These are phyloP conservation scores for Poeciliopsis paucimaculata DNA, from an alignment of 2,797 vertebrate genomes.

Conservation along the genomic window DNA sequence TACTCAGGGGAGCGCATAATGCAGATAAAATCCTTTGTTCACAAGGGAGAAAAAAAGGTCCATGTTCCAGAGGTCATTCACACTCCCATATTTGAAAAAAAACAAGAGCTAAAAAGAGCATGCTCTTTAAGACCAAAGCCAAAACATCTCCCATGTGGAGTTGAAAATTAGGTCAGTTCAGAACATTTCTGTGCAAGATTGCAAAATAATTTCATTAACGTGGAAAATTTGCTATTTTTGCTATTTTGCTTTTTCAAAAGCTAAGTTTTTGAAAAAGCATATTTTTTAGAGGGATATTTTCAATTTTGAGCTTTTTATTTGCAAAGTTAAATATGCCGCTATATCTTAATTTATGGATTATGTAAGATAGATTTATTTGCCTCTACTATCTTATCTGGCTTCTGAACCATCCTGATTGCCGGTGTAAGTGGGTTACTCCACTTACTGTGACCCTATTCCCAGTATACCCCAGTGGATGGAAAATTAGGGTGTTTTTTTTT, in stretches of 20 bases:
- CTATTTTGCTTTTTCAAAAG: conserved; percentile 2
- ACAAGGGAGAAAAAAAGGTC: conserved; percentile 39
- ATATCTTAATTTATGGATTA: background rate
- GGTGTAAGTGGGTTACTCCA: conserved; percentile 53
- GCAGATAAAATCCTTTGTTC: conserved; percentile 50
- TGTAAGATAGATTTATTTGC: background rate
- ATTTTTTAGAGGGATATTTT: background rate
- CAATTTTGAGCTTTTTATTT: background rate
- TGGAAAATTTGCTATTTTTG: background rate
- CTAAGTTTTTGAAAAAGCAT: background rate
- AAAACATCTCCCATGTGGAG: conserved; percentile 11
- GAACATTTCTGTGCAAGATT: conserved; percentile 6
- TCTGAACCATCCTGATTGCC: conserved; percentile 26
- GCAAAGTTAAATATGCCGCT: background rate
- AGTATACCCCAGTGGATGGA: conserved; percentile 26
- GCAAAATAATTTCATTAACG: conserved; percentile 4
- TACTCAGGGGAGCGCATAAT: conserved; percentile 41
- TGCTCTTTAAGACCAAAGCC: conserved; percentile 23
- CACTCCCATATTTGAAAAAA: conserved; percentile 28
- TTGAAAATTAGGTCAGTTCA: conserved; percentile 22
- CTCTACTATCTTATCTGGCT: conserved; percentile 11
- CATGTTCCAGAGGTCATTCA: conserved; percentile 25
- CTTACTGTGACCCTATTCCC: conserved; percentile 50
- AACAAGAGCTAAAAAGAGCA: conserved; percentile 25
- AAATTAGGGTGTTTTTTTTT: conserved; percentile 45